phyloP scores from a whole-genome alignment of 2,888 invertebrate genomes.

The Operophtera brumata region DNA sequence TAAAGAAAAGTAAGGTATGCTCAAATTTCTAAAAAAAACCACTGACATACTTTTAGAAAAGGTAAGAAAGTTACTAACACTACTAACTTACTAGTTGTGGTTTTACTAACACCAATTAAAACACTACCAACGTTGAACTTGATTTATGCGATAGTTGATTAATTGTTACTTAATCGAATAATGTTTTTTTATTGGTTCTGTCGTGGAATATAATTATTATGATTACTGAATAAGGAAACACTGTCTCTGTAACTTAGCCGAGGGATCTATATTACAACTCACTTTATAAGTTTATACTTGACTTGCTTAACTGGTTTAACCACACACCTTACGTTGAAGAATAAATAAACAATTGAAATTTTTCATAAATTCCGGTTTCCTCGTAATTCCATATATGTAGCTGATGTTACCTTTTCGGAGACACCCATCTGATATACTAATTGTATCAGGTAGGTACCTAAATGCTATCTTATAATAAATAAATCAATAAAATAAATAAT shows the following conservation, averaged over 20 bases:
- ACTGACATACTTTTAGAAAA: no score
- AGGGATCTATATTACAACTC: no score
- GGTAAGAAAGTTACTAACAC: no score
- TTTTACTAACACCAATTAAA: not conserved
- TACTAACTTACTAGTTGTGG: no score
- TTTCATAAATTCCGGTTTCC: not conserved
- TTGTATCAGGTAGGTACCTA: not conserved
- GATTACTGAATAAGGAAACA: conserved; percentile 4
- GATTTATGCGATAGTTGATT: not conserved
- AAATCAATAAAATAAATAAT: no score
- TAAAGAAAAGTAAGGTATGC: no score
- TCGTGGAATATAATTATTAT: not conserved
- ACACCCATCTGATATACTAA: conserved; percentile 4
- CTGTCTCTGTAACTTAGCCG: not conserved
- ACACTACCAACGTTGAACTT: not conserved
- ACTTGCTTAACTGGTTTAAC: conserved; percentile 8
- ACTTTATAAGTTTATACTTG: not conserved
- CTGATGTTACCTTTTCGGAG: conserved; percentile 15
- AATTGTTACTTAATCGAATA: not conserved
- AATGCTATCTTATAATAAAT: no score
- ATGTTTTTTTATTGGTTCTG: not conserved
- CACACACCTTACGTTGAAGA: not conserved
- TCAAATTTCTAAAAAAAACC: no score
- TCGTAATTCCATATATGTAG: not conserved
- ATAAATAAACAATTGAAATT: not conserved